Conservation (phyloP, 2,797 vertebrate species). For the Erethizon dorsatum region DNA sequence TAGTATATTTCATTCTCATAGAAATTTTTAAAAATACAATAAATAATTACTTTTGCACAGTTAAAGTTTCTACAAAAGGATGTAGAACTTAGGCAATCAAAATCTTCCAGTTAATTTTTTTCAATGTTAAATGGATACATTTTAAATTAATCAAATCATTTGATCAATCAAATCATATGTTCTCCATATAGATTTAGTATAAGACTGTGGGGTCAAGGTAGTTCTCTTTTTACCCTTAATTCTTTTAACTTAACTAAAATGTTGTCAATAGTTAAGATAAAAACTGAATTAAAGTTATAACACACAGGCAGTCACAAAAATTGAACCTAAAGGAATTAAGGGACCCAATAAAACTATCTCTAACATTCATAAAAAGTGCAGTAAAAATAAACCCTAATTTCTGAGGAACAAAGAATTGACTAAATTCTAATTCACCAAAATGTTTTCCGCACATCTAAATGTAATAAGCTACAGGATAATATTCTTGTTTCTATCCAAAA, state of each 20-base stretch:
- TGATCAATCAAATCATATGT: background rate
- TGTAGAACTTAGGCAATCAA: background rate
- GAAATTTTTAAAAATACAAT: background rate
- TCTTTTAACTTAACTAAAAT: slow-evolving; percentile 22
- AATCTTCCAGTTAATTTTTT: background rate
- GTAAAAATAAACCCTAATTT: slow-evolving; percentile 39
- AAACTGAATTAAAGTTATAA: background rate
- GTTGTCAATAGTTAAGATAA: background rate
- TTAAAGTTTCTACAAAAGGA: background rate
- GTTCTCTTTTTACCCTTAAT: background rate
- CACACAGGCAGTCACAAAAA: background rate
- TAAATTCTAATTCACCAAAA: slow-evolving; percentile 65
- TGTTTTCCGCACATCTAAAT: slow-evolving; percentile 65
- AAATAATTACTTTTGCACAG: background rate
- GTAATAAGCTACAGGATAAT: slow-evolving; percentile 50
- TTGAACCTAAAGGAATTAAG: background rate
- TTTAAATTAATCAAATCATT: slow-evolving; percentile 47
- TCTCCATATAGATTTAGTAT: background rate
- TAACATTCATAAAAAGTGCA: background rate
- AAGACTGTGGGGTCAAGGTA: accelerated
- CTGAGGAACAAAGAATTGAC: slow-evolving; percentile 55
- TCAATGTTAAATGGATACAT: slow-evolving; percentile 7
- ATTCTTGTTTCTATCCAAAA: slow-evolving; percentile 60
- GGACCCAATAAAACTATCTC: background rate
- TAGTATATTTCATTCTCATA: background rate